Base-by-base conservation (phyloP, 2,113 vertebrate species). In the Colinus virginianus region DNA sequence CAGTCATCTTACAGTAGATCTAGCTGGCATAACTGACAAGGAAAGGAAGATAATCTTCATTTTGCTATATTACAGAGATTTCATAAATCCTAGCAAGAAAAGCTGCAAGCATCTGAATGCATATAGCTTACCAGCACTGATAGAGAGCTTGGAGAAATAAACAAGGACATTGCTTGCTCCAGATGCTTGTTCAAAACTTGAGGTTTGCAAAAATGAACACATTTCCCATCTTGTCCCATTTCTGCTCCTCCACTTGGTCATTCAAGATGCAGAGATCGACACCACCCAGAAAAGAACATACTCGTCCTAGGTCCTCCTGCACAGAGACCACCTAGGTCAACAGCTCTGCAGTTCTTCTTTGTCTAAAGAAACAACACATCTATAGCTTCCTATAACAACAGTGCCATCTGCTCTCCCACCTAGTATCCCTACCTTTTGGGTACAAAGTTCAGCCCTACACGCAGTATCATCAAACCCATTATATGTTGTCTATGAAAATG, bases 341-440 rank as follows among this genome's bases (percentile, higher is more conserved):
- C 9, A 56, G 8, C 40, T 94, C 62, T 81, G 43, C 36, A 14
- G 3, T 2, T 6, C 9, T 10, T 71, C 36, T 69, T 28, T 36
- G 46, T 7, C 36, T 56, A 3, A 21, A 23, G 16, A 17, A 40
- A 40, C 38, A 40, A 36, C 6, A 14, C 23, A 46, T 10, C 17
- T 53, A 18, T 11, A 78, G 26, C 45, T 80, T 85, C 82, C 49
- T 90, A 80, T 75, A 83, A 84, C 17, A 20, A 61, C 36, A 77
- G n/a, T 42, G 36, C 68, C 86, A 92, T 71, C 79, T 92, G 83
- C 58, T 91, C 55, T 88, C 51, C 88, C 66, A 63, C 36, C 36
- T 87, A n/a, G 36, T 75, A 83, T 63, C 72, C 64, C 43, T 78
- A 34, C 83, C 76, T 90, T 93, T 90, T 28, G 62, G 48, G 45